Conservation (phyloP, 2,888 invertebrate species). For the Perithous albicinctus region DNA sequence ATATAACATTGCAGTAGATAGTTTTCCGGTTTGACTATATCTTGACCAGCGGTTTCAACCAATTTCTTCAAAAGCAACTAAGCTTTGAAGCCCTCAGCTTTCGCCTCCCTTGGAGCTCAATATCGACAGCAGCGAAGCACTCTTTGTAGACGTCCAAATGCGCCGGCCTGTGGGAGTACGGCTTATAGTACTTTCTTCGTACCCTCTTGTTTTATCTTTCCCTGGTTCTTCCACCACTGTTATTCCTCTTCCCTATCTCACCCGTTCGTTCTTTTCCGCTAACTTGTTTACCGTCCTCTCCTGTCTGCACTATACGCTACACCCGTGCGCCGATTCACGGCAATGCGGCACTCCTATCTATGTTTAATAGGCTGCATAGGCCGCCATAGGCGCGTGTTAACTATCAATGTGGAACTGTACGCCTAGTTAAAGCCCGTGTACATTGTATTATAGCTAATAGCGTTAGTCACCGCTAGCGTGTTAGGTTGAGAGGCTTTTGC, state of each 20-base stretch:
- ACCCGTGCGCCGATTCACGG: conserved; percentile 79
- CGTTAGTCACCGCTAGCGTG: conserved; percentile 4
- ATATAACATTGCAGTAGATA: background rate
- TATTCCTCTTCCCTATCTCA: background rate
- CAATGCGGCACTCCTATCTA: conserved; percentile 82
- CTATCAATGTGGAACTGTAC: conserved; percentile 14
- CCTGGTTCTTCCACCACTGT: background rate
- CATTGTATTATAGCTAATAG: conserved; percentile 23
- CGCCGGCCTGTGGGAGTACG: conserved; percentile 28
- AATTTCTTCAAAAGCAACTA: conserved; percentile 6
- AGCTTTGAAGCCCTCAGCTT: conserved; percentile 6
- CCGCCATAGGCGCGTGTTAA: conserved; percentile 76
- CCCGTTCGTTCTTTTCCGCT: conserved; percentile 46
- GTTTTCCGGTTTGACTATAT: background rate
- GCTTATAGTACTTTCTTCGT: conserved; percentile 37
- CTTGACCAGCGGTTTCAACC: background rate
- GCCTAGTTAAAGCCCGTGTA: conserved; percentile 12
- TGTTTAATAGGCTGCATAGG: conserved; percentile 82
- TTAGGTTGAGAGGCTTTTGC: conserved; percentile 19
- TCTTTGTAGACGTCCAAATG: conserved; percentile 43
- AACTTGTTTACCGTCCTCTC: conserved; percentile 26
- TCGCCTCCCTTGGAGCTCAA: conserved; percentile 24
- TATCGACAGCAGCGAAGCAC: conserved; percentile 20
- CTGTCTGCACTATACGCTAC: conserved; percentile 59
- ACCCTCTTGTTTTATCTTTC: background rate